Evolutionary conservation across 2,888 invertebrate species (phyloP).

Genomic region (Empis stercorea): DNA sequence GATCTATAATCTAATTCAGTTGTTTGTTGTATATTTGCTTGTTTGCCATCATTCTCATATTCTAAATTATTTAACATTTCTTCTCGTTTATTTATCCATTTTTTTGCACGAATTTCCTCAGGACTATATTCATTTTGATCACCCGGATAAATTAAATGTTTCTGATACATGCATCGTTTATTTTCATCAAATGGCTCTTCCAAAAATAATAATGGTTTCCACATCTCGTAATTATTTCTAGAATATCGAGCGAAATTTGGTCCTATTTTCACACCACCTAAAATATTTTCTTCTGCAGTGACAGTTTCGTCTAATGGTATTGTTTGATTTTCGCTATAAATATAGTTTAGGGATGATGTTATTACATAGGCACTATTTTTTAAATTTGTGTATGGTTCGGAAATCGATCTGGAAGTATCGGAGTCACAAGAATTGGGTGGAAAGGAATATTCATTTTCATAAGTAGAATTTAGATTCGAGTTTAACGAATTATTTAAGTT

Average conservation of each 20-base stretch:
- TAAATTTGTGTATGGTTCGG: constrained; percentile 12
- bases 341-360: constrained; percentile 14
- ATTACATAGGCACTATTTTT: constrained; percentile 15
- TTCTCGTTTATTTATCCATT: constrained; percentile 15
- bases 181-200: constrained; percentile 35
- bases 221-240: constrained; percentile 32
- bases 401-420: not conserved
- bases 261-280: constrained; percentile 27
- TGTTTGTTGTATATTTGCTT: not conserved
- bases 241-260: constrained; percentile 28
- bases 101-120: constrained; percentile 29
- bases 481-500: constrained; percentile 7
- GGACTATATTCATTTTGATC: constrained; percentile 31
- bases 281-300: constrained; percentile 8
- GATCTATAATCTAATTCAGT: not conserved
- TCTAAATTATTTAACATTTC: not conserved
- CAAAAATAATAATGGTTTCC: constrained; percentile 32
- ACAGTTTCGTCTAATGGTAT: constrained; percentile 3
- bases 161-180: constrained; percentile 31
- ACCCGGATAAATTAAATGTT: constrained; percentile 31
- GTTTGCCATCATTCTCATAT: not conserved
- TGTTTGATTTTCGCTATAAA: constrained; percentile 10
- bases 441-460: not conserved
- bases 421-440: not conserved
- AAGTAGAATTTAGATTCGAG: not conserved